Evolutionary conservation across 2,113 vertebrate genomes (phyloP), one percentile per base, ranked within the genome.

Genomic region (Elachura formosa): DNA sequence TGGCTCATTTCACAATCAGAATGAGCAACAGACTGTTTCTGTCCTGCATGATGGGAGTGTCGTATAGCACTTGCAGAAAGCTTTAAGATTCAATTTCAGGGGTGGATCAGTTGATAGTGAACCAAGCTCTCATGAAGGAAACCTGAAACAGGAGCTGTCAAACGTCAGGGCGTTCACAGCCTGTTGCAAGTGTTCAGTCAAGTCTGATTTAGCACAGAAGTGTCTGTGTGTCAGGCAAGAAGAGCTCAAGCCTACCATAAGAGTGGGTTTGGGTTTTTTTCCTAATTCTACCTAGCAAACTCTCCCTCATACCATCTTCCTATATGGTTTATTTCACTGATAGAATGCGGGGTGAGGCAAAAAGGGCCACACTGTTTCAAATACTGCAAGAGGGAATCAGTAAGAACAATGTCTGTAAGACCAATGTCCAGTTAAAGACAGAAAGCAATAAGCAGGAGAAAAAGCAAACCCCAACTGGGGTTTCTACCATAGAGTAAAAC

Each of bases 1-100:
- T 78, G 75, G 95, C 79, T 97, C 93, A 94, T 96, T 95, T 95
- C 96, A 94, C 94, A 95, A 94, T 52, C 92, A 91, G 87, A 96
- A 97, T 89, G 80, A 96, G 61, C 85, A 94, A 89, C 93, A 89
- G 87, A 92, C 76, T 84, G 43, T 75, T 89, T 81, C 71, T 73
- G 74, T 81, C 86, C 83, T 1, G 38, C 84, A 83, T 67, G 88
- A 96, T 31, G 21, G 71, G 89, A 89, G 80, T 89, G 88, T 73
- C 94, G 93, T 78, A 79, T 19, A 92, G 49, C 26, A 89, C 95
- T 92, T 96, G 92, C 78, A 93, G 94, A 92, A 96, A 96, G 94
- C 89, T 95, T 93, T 82, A 92, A 92, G 96, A 89, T 96, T 92
- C 80, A 94, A 54, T 97, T 97, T 96, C 94, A 94, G 71, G 56